A percentile compares a stretch with the other conserved stretches of the same genome.
Conservation (phyloP, 37 sponge, comb jelly and placozoan species). For the Theonella swinhoei region DNA sequence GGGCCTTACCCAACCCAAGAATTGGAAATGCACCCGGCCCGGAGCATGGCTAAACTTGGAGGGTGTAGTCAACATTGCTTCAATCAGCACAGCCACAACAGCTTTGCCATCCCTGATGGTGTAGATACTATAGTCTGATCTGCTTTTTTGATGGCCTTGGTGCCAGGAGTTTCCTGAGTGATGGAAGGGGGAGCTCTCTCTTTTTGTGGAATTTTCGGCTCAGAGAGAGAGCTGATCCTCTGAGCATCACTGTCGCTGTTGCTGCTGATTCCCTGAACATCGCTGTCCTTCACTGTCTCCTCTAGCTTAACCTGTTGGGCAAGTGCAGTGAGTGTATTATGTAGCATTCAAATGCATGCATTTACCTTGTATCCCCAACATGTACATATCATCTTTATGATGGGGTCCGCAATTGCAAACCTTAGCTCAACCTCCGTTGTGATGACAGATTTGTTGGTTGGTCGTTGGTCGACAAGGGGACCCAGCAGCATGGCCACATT, state of each 20-base stretch:
- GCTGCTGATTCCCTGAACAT: not conserved
- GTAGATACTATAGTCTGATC: not conserved
- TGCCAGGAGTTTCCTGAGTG: too few relatives aligned
- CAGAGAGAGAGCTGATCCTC: not conserved
- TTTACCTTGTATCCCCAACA: not conserved
- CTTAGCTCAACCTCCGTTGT: not conserved
- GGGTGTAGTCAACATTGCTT: not conserved
- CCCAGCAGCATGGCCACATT: not conserved
- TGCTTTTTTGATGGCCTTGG: too few relatives aligned
- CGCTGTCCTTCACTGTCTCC: not conserved
- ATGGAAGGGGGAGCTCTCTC: too few relatives aligned
- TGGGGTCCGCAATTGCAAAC: conserved; percentile 6
- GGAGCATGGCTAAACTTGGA: not conserved
- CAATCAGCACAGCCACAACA: not conserved
- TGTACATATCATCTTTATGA: not conserved
- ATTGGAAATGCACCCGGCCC: not conserved
- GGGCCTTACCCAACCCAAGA: not conserved
- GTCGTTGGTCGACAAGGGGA: not conserved
- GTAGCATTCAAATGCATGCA: not conserved
- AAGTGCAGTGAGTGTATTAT: not conserved
- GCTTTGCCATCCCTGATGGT: not conserved
- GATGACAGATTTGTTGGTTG: not conserved
- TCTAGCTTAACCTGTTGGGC: not conserved
- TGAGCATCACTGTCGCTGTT: not conserved
- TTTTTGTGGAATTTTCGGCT: conserved; percentile 1